Evolutionary conservation across 2,113 vertebrate genomes (phyloP).

Genomic region (Channa argus): DNA sequence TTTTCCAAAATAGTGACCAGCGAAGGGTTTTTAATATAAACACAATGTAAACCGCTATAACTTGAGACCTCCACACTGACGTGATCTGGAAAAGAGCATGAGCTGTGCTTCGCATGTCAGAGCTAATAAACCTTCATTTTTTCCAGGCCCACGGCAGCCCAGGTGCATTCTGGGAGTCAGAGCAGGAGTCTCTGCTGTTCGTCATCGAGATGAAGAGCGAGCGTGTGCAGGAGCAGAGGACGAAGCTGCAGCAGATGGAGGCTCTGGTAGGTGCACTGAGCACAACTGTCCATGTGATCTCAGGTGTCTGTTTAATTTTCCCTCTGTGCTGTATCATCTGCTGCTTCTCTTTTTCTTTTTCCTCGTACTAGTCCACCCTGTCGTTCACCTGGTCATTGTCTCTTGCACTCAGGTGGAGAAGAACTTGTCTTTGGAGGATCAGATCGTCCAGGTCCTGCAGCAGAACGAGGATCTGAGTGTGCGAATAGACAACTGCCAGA

Average conservation of each 20-base stretch:
- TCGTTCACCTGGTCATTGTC: neutral
- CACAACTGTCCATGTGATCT: no score
- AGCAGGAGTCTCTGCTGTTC: constrained; percentile 94
- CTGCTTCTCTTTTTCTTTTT: no score
- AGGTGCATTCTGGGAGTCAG: constrained; percentile 94
- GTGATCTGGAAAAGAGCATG: no score
- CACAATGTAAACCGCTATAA: no score
- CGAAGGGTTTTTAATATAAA: no score
- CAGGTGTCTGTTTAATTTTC: neutral
- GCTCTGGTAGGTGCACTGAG: constrained; percentile 79
- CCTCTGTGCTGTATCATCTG: no score
- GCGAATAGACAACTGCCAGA: constrained; percentile 85
- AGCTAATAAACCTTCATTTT: no score
- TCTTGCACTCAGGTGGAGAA: constrained; percentile 83
- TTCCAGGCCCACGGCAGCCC: constrained; percentile 90
- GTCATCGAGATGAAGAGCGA: constrained; percentile 96
- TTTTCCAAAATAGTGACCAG: no score
- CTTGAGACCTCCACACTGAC: no score
- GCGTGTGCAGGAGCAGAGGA: constrained; percentile 86
- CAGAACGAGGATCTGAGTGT: constrained; percentile 91
- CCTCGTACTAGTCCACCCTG: neutral
- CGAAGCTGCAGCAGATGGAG: constrained; percentile 88
- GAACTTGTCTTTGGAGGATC: constrained; percentile 89
- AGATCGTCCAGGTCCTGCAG: constrained; percentile 85
- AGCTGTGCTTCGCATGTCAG: no score